Percentiles rank a stretch among this genome's conserved stretches.
phyloP scores from a whole-genome alignment of 2,888 invertebrate species.

The Hololepta plana region DNA sequence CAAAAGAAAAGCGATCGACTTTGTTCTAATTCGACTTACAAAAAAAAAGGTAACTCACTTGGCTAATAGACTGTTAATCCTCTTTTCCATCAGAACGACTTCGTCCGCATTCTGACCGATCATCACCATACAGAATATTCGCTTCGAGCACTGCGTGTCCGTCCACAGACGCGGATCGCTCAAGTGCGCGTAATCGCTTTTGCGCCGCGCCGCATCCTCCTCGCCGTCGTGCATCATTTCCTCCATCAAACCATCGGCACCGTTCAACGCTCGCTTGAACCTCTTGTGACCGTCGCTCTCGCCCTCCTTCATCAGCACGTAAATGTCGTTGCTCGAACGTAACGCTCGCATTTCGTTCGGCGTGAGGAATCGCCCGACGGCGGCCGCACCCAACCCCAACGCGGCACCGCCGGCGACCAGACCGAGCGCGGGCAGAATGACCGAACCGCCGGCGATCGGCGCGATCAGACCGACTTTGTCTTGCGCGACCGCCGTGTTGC shows the following conservation, averaged over 20 bases:
- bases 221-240: conserved; percentile 20
- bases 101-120: conserved; percentile 49
- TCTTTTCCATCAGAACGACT: conserved; percentile 59
- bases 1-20: too few relatives aligned
- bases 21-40: too few relatives aligned
- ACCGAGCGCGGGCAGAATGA: conserved; percentile 57
- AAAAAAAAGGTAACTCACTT: conserved; percentile 45
- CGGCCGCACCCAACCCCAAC: conserved; percentile 61
- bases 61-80: conserved; percentile 52
- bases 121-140: conserved; percentile 59
- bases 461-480: conserved; percentile 46
- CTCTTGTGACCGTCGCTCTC: conserved; percentile 16
- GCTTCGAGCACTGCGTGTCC: conserved; percentile 60
- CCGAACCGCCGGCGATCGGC: conserved; percentile 35
- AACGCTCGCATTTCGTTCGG: conserved; percentile 20
- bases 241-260: conserved; percentile 25
- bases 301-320: conserved; percentile 17
- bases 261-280: conserved; percentile 14
- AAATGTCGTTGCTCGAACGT: conserved; percentile 19
- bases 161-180: conserved; percentile 37
- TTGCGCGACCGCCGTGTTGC: conserved; percentile 18
- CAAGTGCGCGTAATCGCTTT: conserved; percentile 16
- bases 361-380: conserved; percentile 48
- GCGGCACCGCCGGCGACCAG: conserved; percentile 71
- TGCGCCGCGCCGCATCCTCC: too few relatives aligned